Evolutionary conservation across 1,140 invertebrate species (phyloP), one percentile per base, ranked within the genome.

Genomic region (Maniola jurtina): DNA sequence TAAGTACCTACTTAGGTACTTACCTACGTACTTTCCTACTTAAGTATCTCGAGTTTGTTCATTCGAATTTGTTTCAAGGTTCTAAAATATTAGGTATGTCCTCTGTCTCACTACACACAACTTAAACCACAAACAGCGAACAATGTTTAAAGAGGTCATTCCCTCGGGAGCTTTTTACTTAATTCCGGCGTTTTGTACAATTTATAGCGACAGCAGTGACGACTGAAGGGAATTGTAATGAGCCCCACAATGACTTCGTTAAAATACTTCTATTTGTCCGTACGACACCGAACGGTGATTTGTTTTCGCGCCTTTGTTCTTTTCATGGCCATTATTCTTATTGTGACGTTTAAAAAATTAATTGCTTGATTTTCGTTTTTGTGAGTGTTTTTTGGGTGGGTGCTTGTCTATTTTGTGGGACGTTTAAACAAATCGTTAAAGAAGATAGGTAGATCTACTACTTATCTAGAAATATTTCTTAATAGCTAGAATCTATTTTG

Each of bases 181-280:
- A 69, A 62, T 78, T 68, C 62, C 64, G 75, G 78, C 63, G 69
- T 79, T 76, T 72, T 70, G 42, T 67, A 54, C 69, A 69, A 84
- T 83, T 86, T 88, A 82, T 82, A 71, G 69, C 38, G 59, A 64
- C 71, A 72, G 64, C 60, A 66, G 67, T 71, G 72, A 76, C 74
- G 72, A 77, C 77, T 71, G 68, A 60, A 70, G 77, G 78, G 81
- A 86, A 79, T 83, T 77, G 84, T 88, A 86, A 85, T 84, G 80
- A 82, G 77, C 65, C 70, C 67, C 66, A 72, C 61, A 74, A 57
- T 57, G 60, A 76, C 74, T 80, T 89, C 87, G 87, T 89, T 89
- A 89, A 89, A 87, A 89, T 89, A 82, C 68, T 86, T 83, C 72
- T 70, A 85, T 87, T 86, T 79, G 84, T 86, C 75, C 68, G 64